Percentiles rank a stretch among this genome's conserved stretches.
These are phyloP conservation scores for Nyctibius grandis DNA, from an alignment of 2,797 vertebrate species.

Conservation along the genomic window DNA sequence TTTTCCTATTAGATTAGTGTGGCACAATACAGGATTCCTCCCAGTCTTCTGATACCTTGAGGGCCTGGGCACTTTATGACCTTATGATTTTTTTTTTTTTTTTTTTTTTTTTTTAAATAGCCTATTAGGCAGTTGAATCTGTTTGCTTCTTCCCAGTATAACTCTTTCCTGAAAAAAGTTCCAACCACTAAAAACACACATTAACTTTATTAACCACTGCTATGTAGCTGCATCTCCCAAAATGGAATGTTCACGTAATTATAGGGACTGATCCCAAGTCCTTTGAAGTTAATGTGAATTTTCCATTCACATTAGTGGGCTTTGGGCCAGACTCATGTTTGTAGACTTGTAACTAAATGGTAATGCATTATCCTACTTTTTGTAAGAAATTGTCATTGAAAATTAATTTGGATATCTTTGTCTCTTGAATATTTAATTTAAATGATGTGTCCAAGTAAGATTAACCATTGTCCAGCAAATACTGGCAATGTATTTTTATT, in stretches of 20 bases:
- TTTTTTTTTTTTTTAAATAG: neutral
- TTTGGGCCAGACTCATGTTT: neutral
- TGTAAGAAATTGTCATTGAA: neutral
- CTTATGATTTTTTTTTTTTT: neutral
- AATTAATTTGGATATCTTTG: neutral
- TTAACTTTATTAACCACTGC: constrained; percentile 10
- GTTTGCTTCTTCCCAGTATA: neutral
- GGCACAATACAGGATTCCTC: neutral
- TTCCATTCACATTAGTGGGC: constrained; percentile 28
- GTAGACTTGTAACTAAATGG: neutral
- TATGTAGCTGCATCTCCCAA: neutral
- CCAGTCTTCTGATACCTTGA: neutral
- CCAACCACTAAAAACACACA: neutral
- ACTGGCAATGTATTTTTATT: neutral
- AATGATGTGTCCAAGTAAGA: neutral
- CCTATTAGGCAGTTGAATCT: neutral
- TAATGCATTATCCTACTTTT: neutral
- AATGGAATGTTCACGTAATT: constrained; percentile 29
- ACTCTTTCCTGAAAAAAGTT: neutral
- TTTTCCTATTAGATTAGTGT: neutral
- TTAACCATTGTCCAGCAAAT: neutral
- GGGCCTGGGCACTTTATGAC: neutral
- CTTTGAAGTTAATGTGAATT: constrained; percentile 49
- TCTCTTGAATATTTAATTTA: neutral
- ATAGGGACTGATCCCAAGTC: neutral